Conservation (phyloP, 2,888 invertebrate genomes). For the Coenonympha arcania region DNA sequence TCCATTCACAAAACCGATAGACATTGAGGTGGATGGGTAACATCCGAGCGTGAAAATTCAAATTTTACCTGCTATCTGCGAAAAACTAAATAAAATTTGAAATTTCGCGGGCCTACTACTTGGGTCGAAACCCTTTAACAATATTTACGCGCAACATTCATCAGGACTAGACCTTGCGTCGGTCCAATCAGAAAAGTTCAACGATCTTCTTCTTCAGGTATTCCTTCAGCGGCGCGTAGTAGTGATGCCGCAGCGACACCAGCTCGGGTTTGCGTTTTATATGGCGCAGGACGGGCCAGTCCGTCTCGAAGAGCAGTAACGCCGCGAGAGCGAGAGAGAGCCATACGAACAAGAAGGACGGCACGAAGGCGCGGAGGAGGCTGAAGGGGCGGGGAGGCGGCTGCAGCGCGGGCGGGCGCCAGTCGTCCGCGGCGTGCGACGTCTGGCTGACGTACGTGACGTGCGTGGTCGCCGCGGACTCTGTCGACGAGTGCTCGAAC, state of each 20-base stretch:
- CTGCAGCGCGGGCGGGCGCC: slow-evolving; percentile 37
- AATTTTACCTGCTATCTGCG: too few relatives aligned
- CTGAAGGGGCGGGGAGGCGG: slow-evolving; percentile 68
- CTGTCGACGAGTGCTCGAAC: slow-evolving; percentile 85
- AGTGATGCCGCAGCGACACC: slow-evolving; percentile 81
- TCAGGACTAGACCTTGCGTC: background rate
- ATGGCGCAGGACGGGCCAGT: slow-evolving; percentile 79
- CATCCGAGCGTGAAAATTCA: too few relatives aligned
- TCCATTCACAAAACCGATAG: background rate
- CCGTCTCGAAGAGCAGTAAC: slow-evolving; percentile 84
- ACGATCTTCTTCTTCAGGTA: slow-evolving; percentile 78
- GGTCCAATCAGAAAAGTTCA: slow-evolving; percentile 75
- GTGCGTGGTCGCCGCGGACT: slow-evolving; percentile 77
- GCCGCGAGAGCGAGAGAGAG: slow-evolving; percentile 79
- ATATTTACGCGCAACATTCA: background rate
- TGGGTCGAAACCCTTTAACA: too few relatives aligned
- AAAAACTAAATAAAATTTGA: too few relatives aligned
- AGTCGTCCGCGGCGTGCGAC: slow-evolving; percentile 38
- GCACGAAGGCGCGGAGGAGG: slow-evolving; percentile 81
- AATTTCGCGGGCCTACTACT: too few relatives aligned
- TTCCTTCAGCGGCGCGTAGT: slow-evolving; percentile 88
- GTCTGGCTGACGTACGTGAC: slow-evolving; percentile 52
- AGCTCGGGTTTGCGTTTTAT: slow-evolving; percentile 85
- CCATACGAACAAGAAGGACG: slow-evolving; percentile 83
- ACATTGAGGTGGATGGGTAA: too few relatives aligned